These are phyloP conservation scores for Thalassarche chlororhynchos DNA, from an alignment of 2,113 vertebrate genomes.

Conservation along the genomic window DNA sequence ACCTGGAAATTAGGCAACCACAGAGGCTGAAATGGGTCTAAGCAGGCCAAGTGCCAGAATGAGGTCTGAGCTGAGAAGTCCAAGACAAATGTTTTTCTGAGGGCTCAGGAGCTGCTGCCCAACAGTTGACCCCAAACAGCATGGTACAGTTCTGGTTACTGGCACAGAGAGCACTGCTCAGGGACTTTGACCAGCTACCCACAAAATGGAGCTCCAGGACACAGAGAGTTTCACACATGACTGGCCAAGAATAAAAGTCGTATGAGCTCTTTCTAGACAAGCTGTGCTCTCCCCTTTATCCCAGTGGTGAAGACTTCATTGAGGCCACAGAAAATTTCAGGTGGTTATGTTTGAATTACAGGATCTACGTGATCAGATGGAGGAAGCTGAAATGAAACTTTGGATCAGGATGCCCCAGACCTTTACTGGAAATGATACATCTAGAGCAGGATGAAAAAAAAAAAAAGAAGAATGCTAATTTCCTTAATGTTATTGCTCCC, in stretches of 20 bases:
- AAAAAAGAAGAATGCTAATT: not conserved
- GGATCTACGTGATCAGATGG: not conserved
- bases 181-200: not conserved
- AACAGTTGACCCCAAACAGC: slow-evolving; percentile 13
- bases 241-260: not conserved
- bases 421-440: not conserved
- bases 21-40: slow-evolving; percentile 13
- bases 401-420: not conserved
- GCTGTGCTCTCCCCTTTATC: not conserved
- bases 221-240: not conserved
- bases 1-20: not conserved
- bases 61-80: slow-evolving; percentile 19
- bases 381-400: not conserved
- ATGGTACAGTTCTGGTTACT: not conserved
- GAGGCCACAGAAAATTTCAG: not conserved
- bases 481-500: not conserved
- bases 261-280: not conserved
- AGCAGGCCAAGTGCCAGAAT: slow-evolving; percentile 22
- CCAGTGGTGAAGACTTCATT: not conserved
- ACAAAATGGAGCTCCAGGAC: not conserved
- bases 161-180: not conserved
- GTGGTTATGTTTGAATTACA: not conserved
- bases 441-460: not conserved
- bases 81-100: slow-evolving; percentile 55
- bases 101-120: not conserved